phyloP scores from a whole-genome alignment of 1,140 invertebrate genomes.

The Drosophila pseudoobscura region DNA sequence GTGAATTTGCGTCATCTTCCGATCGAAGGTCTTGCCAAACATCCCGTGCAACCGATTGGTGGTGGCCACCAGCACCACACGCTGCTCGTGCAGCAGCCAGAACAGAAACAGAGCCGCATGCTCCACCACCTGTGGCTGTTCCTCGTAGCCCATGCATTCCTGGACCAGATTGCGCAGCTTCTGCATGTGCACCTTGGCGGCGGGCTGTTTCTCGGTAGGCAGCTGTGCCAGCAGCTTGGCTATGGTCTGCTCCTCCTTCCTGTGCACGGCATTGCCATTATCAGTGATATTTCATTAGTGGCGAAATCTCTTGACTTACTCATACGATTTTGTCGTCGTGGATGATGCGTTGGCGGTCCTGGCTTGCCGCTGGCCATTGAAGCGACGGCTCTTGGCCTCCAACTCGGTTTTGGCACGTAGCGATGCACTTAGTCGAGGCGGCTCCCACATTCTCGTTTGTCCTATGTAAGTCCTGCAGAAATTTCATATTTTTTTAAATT shows the following conservation, averaged over 20 bases:
- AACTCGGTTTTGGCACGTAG: slow-evolving; percentile 74
- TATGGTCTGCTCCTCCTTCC: slow-evolving; percentile 61
- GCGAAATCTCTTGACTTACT: slow-evolving; percentile 56
- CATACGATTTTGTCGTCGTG: slow-evolving; percentile 50
- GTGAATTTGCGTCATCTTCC: slow-evolving; percentile 63
- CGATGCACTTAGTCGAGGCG: slow-evolving; percentile 70
- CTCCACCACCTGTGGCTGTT: slow-evolving; percentile 77
- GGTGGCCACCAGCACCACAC: slow-evolving; percentile 68
- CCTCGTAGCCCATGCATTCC: slow-evolving; percentile 80
- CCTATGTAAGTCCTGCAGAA: neutral
- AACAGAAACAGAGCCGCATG: slow-evolving; percentile 73
- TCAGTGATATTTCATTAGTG: slow-evolving; percentile 44
- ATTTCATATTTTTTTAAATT: slow-evolving; percentile 5
- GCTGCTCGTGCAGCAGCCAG: slow-evolving; percentile 73
- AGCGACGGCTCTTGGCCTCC: slow-evolving; percentile 53
- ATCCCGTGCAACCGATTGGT: slow-evolving; percentile 60
- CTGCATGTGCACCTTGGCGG: slow-evolving; percentile 65
- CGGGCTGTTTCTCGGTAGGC: slow-evolving; percentile 57
- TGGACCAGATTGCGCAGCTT: slow-evolving; percentile 74
- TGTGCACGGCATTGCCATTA: neutral
- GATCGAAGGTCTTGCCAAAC: slow-evolving; percentile 75
- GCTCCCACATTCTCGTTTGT: slow-evolving; percentile 62
- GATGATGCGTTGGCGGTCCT: slow-evolving; percentile 10
- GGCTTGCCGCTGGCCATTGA: slow-evolving; percentile 28
- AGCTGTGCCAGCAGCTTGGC: slow-evolving; percentile 59